Evolutionary conservation across 53 echinoderm and acorn worm genomes (phyloP).

Genomic region (Antedon mediterranea): DNA sequence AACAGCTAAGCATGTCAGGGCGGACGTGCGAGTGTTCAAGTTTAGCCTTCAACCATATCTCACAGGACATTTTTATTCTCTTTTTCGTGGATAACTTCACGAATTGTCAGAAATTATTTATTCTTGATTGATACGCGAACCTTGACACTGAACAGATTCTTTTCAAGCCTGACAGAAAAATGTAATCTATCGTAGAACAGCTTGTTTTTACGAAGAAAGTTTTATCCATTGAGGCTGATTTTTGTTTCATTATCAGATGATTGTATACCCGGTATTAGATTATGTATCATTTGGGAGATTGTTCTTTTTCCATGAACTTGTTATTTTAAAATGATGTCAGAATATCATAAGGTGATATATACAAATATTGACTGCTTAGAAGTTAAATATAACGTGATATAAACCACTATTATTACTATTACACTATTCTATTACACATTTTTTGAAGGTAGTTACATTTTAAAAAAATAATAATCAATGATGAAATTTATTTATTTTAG

Average conservation of each 20-base stretch:
- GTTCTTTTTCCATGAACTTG: not conserved
- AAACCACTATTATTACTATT: too few species aligned
- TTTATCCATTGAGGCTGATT: not conserved
- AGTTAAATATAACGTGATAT: too few species aligned
- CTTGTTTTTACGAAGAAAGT: not conserved
- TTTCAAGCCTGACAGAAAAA: not conserved
- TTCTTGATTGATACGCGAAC: not conserved
- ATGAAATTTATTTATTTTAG: too few species aligned
- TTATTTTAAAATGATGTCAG: too few species aligned
- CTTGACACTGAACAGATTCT: not conserved
- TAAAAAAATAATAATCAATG: too few species aligned
- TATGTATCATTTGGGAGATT: not conserved
- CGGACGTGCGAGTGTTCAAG: not conserved
- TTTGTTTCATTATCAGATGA: not conserved
- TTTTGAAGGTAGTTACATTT: too few species aligned
- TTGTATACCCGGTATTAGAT: not conserved
- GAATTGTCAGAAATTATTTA: not conserved
- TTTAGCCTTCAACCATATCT: not conserved
- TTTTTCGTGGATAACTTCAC: not conserved
- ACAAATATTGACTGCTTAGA: too few species aligned
- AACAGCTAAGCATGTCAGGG: not conserved
- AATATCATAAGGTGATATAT: too few species aligned
- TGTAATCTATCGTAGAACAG: not conserved
- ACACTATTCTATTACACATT: too few species aligned
- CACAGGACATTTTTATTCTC: not conserved